phyloP scores from a whole-genome alignment of 2,888 invertebrate genomes.

The Stenodema calcarata region DNA sequence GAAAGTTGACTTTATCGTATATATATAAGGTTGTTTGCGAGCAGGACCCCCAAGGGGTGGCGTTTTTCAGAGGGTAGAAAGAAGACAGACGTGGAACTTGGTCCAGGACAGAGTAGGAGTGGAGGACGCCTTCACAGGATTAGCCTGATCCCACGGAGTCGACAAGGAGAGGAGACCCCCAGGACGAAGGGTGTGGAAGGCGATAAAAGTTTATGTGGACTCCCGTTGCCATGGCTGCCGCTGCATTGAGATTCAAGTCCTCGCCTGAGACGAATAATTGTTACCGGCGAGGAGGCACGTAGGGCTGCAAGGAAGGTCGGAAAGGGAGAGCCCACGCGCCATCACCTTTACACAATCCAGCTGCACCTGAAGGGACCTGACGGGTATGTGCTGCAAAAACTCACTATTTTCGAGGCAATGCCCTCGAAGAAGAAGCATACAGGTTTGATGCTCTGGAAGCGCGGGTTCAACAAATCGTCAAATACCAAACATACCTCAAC shows the following conservation, averaged over 20 bases:
- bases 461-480: too few species aligned
- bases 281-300: constrained; percentile 28
- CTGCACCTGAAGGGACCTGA: background rate
- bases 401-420: too few species aligned
- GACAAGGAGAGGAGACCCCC: background rate
- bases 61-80: background rate
- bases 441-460: too few species aligned
- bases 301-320: background rate
- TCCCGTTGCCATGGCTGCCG: constrained; percentile 8
- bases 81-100: background rate
- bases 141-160: constrained; percentile 15
- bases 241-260: constrained; percentile 36
- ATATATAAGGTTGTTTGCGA: background rate
- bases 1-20: background rate
- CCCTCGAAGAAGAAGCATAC: too few species aligned
- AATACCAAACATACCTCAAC: too few species aligned
- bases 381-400: background rate
- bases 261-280: constrained; percentile 29
- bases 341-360: background rate
- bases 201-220: constrained; percentile 35
- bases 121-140: background rate
- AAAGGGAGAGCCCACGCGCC: constrained; percentile 13
- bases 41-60: background rate
- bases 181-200: background rate
- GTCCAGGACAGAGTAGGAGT: background rate